Base-by-base conservation (phyloP, 1,140 invertebrate genomes). In the Drosophila nigrodunni region DNA sequence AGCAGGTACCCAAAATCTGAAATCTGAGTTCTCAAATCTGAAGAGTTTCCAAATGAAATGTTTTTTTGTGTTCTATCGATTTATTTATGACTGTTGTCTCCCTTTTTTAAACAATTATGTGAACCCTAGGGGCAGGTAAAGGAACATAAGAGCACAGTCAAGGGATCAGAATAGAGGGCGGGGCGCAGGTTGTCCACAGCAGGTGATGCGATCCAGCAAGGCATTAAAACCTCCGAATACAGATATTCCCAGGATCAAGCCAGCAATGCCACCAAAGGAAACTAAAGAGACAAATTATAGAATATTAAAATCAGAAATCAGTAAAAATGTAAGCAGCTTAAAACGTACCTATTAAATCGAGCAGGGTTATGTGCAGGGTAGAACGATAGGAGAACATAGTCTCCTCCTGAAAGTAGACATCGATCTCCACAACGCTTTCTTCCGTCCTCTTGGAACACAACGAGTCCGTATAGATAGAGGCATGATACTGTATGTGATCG, bases 231-330 rank as follows among this genome's bases (percentile, higher is more conserved):
- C 55, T 34, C 88, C 88, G 11, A 91, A 35, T 1, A 91, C 50
- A 0, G 88, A 91, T 1, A 82, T 30, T n/a, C 88, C 88, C 66
- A 91, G 57, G 25, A 91, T 77, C 21, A 91, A 39, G 13, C 88
- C 88, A 7, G 88, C 88, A 37, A 91, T 85, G 49, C 88, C 88
- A 11, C 88, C 88, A 68, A 52, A 91, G 7, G 88, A 90, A 61
- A 91, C 86, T 89, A 25, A 2, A 30, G 3, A 37, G 39, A 5
- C 9, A 5, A 21, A 18, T 2, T n/a, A n/a, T 35, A 6, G 11
- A 54, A 30, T 9, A 44, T 8, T 50, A 7, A 67, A 13, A 7
- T 44, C 2, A 2, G 10, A 1, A 30, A 43, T 9, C 25, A 34
- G 13, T 44, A 6, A 25, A 3, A 15, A 44, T 3, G 11, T 18